Evolutionary conservation across 2,888 invertebrate genomes (phyloP), one percentile per base, ranked within the genome.

Genomic region (Limnephilus rhombicus): DNA sequence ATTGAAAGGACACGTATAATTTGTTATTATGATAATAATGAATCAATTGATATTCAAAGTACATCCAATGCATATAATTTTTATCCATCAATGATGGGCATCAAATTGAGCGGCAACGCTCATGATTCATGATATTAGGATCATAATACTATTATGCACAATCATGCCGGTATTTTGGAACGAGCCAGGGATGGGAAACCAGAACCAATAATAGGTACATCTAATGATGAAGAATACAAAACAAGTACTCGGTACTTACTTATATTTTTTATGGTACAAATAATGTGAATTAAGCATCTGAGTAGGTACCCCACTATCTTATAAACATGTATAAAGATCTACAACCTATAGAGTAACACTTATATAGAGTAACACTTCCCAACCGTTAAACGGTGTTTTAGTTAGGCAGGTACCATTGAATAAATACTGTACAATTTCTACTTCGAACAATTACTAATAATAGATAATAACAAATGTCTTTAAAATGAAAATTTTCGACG

Each of bases 21-120:
- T 83, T 83, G 34, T 83, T 83, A 68, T 37, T 37, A 5, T 83
- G 7, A 83, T 83, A 83, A 37, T 83, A 34, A 83, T 83, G 24
- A 83, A 83, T 83, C 83, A 83, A 83, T 83, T 83, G 34, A 37
- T 83, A 83, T 83, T 83, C 37, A 83, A 83, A 83, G 83, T 83
- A 37, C 18, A 83, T 83, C 83, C 37, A 83, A 83, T 68, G 83
- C 37, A 41, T 83, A 24, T 83, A 37, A 83, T 37, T 83, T 37
- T 34, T 24, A 83, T 83, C 24, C 83, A 83, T 83, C 83, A 83
- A 24, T 2, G 37, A 34, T 83, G 83, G 37, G 24, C 83, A 34
- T 83, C 37, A 34, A 83, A 41, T 37, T 37, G 31, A 83, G 34
- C 83, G 34, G 37, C 83, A 83, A 37, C 9, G 83, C 83, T 37